These are phyloP conservation scores for Psittacara wagleri DNA, from an alignment of 2,113 vertebrate genomes.

Conservation along the genomic window DNA sequence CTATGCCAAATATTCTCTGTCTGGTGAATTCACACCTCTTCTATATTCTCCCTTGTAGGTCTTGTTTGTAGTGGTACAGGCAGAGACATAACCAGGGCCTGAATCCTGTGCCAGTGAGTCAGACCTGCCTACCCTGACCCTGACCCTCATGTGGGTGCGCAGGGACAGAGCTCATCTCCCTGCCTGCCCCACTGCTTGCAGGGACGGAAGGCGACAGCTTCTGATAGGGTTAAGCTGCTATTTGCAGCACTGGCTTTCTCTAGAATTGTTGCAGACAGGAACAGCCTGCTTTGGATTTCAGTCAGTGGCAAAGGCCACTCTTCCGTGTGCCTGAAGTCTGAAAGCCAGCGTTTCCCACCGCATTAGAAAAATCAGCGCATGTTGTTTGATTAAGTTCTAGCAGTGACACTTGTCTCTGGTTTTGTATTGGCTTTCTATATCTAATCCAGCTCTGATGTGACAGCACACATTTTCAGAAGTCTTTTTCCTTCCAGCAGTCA, in stretches of 20 bases:
- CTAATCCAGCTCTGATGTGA: conserved; percentile 42
- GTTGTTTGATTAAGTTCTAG: conserved; percentile 21
- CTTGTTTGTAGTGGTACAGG: background rate
- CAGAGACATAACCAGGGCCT: background rate
- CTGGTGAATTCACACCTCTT: background rate
- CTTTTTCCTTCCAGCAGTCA: conserved; percentile 10
- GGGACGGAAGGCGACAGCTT: background rate
- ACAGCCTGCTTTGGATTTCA: background rate
- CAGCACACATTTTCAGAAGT: conserved; percentile 13
- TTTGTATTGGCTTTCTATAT: background rate
- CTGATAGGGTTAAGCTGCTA: background rate
- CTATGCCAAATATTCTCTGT: background rate
- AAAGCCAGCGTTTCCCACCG: background rate
- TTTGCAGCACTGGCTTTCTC: background rate
- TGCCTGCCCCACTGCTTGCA: background rate
- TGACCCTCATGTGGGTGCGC: accelerated
- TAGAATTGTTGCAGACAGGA: background rate
- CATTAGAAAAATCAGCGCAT: conserved; percentile 33
- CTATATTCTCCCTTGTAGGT: background rate
- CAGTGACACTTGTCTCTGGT: conserved; percentile 6
- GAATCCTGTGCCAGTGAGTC: background rate
- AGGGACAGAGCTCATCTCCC: background rate
- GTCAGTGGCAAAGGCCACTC: background rate
- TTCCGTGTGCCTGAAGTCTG: background rate
- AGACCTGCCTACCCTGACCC: background rate